phyloP scores from a whole-genome alignment of 1,140 invertebrate genomes.

The Macrostomum lignano region DNA sequence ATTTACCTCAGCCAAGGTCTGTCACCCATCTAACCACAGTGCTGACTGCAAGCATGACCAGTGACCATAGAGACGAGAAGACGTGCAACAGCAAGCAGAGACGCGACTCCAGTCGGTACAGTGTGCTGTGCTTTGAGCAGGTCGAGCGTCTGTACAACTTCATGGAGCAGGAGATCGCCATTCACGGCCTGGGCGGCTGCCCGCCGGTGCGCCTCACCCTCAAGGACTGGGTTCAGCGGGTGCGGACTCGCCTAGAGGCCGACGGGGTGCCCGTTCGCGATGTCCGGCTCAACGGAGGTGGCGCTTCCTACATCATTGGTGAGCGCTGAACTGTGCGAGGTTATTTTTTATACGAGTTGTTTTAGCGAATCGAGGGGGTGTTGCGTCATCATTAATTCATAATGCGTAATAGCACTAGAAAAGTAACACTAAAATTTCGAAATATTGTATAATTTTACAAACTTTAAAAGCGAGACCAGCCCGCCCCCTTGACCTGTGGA shows the following conservation, averaged over 20 bases:
- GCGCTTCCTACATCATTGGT: constrained; percentile 72
- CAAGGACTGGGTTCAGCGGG: constrained; percentile 58
- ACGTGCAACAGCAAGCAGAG: constrained; percentile 6
- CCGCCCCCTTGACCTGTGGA: no score
- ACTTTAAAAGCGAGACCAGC: no score
- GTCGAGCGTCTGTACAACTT: constrained; percentile 66
- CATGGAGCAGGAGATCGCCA: constrained; percentile 72
- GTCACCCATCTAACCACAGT: no score
- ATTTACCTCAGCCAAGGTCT: no score
- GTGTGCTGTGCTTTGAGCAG: constrained; percentile 78
- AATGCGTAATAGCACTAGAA: no score
- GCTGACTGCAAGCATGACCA: no score
- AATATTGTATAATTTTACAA: no score
- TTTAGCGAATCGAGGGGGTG: no score
- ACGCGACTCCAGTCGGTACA: constrained; percentile 43
- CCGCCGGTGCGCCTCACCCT: constrained; percentile 72
- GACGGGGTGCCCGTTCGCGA: constrained; percentile 47
- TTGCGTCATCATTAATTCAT: no score
- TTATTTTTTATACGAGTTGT: background rate
- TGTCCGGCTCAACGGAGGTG: constrained; percentile 85
- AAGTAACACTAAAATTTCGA: no score
- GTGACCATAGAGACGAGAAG: no score
- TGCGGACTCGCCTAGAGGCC: constrained; percentile 49
- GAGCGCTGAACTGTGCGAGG: background rate
- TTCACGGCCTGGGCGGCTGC: constrained; percentile 91